phyloP scores from a whole-genome alignment of 1,140 invertebrate genomes.

The Asobara japonica region DNA sequence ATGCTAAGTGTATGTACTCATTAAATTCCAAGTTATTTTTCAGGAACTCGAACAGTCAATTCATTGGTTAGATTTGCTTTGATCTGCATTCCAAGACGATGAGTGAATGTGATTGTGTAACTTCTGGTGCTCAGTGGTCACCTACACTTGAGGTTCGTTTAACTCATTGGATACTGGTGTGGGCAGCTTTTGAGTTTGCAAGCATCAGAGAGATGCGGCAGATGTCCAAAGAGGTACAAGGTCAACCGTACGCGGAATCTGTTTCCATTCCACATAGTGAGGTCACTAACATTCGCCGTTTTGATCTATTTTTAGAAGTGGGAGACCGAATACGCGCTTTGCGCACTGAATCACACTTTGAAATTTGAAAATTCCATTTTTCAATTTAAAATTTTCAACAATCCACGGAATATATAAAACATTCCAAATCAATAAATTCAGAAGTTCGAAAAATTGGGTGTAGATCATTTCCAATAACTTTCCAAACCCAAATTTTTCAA shows the following conservation, averaged over 20 bases:
- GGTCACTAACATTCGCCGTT: not conserved
- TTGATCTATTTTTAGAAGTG: not conserved
- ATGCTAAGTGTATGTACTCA: not conserved
- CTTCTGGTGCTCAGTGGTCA: not conserved
- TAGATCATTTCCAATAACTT: too few relatives aligned
- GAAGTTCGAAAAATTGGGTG: too few relatives aligned
- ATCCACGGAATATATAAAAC: too few relatives aligned
- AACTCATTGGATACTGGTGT: not conserved
- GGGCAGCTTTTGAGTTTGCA: conserved; percentile 17
- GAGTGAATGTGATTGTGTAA: conserved; percentile 34
- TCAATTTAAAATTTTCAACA: too few relatives aligned
- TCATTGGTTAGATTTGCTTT: conserved; percentile 34
- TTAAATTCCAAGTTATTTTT: not conserved
- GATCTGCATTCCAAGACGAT: conserved; percentile 50
- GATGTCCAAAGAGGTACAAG: conserved; percentile 24
- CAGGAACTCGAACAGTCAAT: conserved; percentile 34
- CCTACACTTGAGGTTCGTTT: not conserved
- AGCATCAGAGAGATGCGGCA: conserved; percentile 23
- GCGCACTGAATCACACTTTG: too few relatives aligned
- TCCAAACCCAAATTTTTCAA: too few relatives aligned
- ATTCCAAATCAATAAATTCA: too few relatives aligned
- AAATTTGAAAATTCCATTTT: too few relatives aligned
- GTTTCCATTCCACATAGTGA: not conserved
- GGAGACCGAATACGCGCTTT: not conserved
- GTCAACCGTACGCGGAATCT: not conserved